Conservation (phyloP, 2,797 vertebrate species). For the Hylomyscus alleni region DNA sequence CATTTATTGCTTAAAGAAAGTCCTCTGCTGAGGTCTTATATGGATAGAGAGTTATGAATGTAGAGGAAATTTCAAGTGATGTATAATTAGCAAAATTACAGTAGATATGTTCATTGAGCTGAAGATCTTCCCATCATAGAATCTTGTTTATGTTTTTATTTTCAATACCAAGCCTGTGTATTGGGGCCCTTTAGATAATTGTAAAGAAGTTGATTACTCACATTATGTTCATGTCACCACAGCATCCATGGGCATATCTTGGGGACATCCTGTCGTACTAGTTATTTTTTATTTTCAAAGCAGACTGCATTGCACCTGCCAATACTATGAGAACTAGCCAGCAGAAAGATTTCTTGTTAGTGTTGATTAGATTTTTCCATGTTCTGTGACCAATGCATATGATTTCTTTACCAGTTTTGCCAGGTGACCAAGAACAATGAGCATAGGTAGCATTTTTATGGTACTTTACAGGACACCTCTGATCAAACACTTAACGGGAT, state of each 20-base stretch:
- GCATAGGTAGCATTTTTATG: neutral
- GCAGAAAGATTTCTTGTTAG: neutral
- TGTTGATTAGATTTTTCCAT: neutral
- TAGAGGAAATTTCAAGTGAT: neutral
- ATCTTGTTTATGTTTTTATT: neutral
- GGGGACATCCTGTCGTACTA: neutral
- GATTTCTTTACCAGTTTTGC: neutral
- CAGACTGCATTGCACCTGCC: neutral
- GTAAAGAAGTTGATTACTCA: neutral
- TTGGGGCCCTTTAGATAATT: neutral
- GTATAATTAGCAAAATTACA: neutral
- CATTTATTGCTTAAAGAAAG: neutral
- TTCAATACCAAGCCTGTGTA: neutral
- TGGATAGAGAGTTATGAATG: neutral
- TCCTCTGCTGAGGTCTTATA: neutral
- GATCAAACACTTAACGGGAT: neutral
- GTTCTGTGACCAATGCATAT: no score
- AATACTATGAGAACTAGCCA: neutral
- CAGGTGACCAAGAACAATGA: neutral
- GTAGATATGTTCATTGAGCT: neutral
- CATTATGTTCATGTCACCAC: neutral
- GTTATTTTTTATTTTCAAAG: neutral
- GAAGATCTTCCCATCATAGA: neutral
- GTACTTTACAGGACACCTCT: neutral
- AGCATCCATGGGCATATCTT: neutral